A percentile compares a stretch with the other conserved stretches of the same genome.
Evolutionary conservation across 2,888 invertebrate species (phyloP).

Genomic region (Thera britannica): DNA sequence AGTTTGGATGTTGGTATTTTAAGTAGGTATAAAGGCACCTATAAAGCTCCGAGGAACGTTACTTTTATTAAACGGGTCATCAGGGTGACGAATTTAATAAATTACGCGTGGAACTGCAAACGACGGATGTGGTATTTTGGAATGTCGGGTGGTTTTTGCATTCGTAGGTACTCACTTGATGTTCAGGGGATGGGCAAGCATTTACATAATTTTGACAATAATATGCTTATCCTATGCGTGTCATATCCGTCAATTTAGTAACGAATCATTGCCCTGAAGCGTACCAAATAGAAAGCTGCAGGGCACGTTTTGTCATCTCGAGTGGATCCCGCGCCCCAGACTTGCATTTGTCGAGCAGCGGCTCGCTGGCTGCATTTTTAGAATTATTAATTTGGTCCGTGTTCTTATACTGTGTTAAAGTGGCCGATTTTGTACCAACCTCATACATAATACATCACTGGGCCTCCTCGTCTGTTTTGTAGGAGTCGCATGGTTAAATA

Average conservation of each 20-base stretch:
- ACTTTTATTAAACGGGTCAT: constrained; percentile 32
- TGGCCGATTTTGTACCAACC: constrained; percentile 73
- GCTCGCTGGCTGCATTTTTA: constrained; percentile 76
- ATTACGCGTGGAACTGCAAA: constrained; percentile 15
- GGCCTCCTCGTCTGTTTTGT: constrained; percentile 64
- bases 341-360: constrained; percentile 65
- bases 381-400: constrained; percentile 81
- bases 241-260: constrained; percentile 23
- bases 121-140: constrained; percentile 11
- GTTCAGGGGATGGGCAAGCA: background rate
- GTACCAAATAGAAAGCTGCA: constrained; percentile 52
- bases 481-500: constrained; percentile 50
- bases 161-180: constrained; percentile 2
- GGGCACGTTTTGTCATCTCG: constrained; percentile 61
- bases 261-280: constrained; percentile 43
- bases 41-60: constrained; percentile 30
- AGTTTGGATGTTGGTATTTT: constrained; percentile 37
- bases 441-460: constrained; percentile 78
- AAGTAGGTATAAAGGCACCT: constrained; percentile 35
- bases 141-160: constrained; percentile 16
- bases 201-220: constrained; percentile 9
- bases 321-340: constrained; percentile 46
- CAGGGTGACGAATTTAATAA: constrained; percentile 32
- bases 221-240: constrained; percentile 27
- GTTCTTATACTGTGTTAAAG: constrained; percentile 78